Base-by-base conservation (phyloP, 2,888 invertebrate genomes). In the Labia minor region DNA sequence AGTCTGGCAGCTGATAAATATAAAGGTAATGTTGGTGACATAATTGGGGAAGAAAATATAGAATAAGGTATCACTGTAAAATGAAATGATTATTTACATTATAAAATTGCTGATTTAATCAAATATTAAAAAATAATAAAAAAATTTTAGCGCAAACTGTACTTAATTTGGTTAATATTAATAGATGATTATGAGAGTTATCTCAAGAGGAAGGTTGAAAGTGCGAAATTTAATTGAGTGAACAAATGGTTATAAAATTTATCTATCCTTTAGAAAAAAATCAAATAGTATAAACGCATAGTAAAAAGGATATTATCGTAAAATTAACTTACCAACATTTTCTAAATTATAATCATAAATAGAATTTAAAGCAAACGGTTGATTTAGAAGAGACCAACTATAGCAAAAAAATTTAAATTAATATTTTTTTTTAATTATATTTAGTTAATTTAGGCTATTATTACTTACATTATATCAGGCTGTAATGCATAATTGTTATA, bases 1-100 rank as follows among this genome's bases (percentile, higher is more conserved):
- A 70, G 37, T 1, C 68, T 67, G 14, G 68, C 65, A 21, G 67
- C 67, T 21, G 61, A 64, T 4, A 69, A 16, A 19, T 69, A 69
- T 1, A 16, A 20, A 6, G 69, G 69, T n/a, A 68, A 62, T 1
- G 65, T 26, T 8, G 64, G 21, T 14, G 61, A 63, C 37, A 49
- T 68, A 49, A 67, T 61, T 63, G 67, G 67, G 18, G 65, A 49
- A 8, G 69, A 64, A 62, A 69, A 21, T 20, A 66, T 21, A 1
- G 69, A 68, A 63, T 62, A 69, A 14, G 70, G 70, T 14, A 70
- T 26, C 19, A 68, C 70, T 70, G 63, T 4, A 61, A 19, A 16
- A 21, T 0, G 19, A 21, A 62, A 14, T 10, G 19, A 1, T 0
- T 14, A 33, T 10, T 19, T 14, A 49, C 18, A 10, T 14, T 20